A percentile compares a stretch with the other conserved stretches of the same genome.
These are phyloP conservation scores for Acridotheres tristis DNA, from an alignment of 2,797 vertebrate genomes.

Conservation along the genomic window DNA sequence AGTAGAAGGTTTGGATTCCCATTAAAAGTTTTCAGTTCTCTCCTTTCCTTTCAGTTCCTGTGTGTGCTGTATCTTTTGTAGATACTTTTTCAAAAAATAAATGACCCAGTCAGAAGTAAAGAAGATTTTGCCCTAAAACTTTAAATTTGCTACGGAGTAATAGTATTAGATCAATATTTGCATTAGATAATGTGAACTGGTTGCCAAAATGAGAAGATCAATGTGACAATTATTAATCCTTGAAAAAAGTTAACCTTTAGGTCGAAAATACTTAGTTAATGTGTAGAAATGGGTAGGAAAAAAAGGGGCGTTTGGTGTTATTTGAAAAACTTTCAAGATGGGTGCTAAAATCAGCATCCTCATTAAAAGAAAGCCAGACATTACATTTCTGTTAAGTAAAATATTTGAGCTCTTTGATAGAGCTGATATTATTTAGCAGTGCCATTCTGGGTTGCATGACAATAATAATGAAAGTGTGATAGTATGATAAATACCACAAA, in stretches of 20 bases:
- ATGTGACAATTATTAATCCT: not conserved
- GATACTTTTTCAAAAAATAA: slow-evolving; percentile 44
- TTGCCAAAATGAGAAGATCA: not conserved
- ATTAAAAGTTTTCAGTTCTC: slow-evolving; percentile 68
- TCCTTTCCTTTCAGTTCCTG: slow-evolving; percentile 46
- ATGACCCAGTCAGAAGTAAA: slow-evolving; percentile 33
- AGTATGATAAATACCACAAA: not conserved
- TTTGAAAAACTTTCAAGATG: not conserved
- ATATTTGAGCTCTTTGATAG: not conserved
- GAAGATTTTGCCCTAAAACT: slow-evolving; percentile 33
- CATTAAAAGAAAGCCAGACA: not conserved
- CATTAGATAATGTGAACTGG: slow-evolving; percentile 12
- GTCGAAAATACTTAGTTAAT: not conserved
- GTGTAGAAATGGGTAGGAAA: not conserved
- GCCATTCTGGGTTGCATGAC: not conserved
- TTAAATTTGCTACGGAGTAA: not conserved
- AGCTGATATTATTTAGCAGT: not conserved
- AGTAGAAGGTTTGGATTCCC: slow-evolving; percentile 59
- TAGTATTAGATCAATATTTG: slow-evolving; percentile 38
- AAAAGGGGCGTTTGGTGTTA: not conserved
- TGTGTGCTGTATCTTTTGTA: slow-evolving; percentile 44
- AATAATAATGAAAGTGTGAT: not conserved
- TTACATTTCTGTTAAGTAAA: not conserved
- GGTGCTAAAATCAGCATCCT: not conserved
- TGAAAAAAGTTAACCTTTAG: not conserved